Evolutionary conservation across 2,888 invertebrate genomes (phyloP).

Genomic region (Volucella inflata): DNA sequence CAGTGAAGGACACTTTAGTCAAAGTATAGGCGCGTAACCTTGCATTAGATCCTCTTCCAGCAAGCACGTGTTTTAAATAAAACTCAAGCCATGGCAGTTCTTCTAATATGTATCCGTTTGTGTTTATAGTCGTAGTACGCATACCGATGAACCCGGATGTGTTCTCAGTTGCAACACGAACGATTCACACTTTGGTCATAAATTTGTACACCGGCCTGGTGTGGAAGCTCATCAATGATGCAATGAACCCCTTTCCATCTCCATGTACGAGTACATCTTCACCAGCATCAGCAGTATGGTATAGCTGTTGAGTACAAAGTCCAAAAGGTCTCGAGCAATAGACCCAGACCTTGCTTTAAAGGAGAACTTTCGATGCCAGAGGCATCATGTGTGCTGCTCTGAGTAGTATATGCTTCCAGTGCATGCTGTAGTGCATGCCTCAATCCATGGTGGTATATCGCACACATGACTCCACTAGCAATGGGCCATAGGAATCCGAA

Average conservation of each 20-base stretch:
- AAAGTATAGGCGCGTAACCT: slow-evolving; percentile 41
- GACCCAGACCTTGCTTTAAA: slow-evolving; percentile 40
- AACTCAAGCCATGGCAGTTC: not conserved
- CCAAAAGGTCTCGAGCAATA: slow-evolving; percentile 63
- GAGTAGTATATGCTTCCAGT: not conserved
- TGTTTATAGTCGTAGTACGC: slow-evolving; percentile 43
- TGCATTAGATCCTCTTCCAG: slow-evolving; percentile 53
- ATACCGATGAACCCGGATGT: slow-evolving; percentile 74
- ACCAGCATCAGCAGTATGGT: not conserved
- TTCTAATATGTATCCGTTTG: not conserved
- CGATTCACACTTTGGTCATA: slow-evolving; percentile 70
- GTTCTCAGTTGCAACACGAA: slow-evolving; percentile 60
- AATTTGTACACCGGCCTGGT: slow-evolving; percentile 38
- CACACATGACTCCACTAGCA: slow-evolving; percentile 34
- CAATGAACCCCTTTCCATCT: slow-evolving; percentile 49
- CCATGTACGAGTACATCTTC: not conserved
- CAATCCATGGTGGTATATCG: slow-evolving; percentile 56
- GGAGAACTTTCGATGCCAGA: slow-evolving; percentile 59
- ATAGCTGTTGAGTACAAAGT: slow-evolving; percentile 42
- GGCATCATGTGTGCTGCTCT: slow-evolving; percentile 18
- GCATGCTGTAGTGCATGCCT: slow-evolving; percentile 3
- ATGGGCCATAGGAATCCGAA: slow-evolving; percentile 5
- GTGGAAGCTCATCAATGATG: slow-evolving; percentile 65
- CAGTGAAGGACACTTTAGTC: slow-evolving; percentile 36
- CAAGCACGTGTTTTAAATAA: slow-evolving; percentile 60